Evolutionary conservation across 2,113 vertebrate genomes (phyloP), one percentile per base, ranked within the genome.

Genomic region (Mustelus asterias): DNA sequence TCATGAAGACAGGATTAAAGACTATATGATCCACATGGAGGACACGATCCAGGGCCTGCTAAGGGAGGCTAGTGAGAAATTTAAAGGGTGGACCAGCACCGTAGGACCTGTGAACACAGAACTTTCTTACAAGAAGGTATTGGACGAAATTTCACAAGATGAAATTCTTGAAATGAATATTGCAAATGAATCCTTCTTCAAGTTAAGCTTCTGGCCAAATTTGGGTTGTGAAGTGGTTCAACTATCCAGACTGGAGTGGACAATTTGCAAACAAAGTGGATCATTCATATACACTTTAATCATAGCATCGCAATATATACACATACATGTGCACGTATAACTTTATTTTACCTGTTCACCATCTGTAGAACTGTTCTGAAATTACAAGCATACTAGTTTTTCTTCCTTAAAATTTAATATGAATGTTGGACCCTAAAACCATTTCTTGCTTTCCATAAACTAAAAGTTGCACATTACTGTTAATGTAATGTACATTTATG

Each of bases 61-160:
- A 33, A 97, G 96, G 37, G 98, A 98, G 67, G 96, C 97, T 0
- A 97, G 97, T 0, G 98, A 98, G 96, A 97, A 97, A 96, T 98
- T 98, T 97, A 98, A 98, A 95, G 98, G 98, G 1, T 99, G 98
- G 98, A 97, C 97, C 96, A 97, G 95, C 3, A 96, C 96, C 0
- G 96, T 97, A 0, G 97, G 98, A 0, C 98, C 98, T 0, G 97
- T 97, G 78, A 97, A 97, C 96, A 98, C 98, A 0, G 98, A 99
- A 70, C 97, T 98, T 37, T 97, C 98, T 13, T 98, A 98, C 97
- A 98, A 97, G 96, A 98, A 98, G 98, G 98, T 98, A 96, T 67
- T 37, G 9, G 78, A 80, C 20, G 29, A 7, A 80, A 8, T n/a
- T 80, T 78, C 54, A 26, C 29, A 95, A 10, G 37, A 37, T 95